A percentile compares a stretch with the other conserved stretches of the same genome.
Conservation (phyloP, 2,888 invertebrate genomes). For the Chaetogeoica ovagalla region DNA sequence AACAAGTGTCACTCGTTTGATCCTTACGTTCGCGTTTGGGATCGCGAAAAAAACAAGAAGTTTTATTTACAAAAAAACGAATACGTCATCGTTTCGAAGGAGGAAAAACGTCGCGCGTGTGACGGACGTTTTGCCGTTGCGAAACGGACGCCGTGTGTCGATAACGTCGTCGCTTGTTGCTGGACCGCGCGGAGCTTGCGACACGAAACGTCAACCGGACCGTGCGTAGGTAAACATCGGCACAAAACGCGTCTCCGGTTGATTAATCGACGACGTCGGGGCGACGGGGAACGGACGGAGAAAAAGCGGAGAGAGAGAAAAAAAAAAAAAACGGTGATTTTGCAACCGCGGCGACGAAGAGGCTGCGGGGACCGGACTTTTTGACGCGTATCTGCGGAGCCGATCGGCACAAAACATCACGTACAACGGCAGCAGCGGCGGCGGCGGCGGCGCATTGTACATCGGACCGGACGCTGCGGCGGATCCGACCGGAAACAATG, state of each 20-base stretch:
- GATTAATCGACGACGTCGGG: conserved; percentile 43
- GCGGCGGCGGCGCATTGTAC: background rate
- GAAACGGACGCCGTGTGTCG: too few species aligned
- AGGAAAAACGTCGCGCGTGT: too few species aligned
- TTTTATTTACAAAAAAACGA: too few species aligned
- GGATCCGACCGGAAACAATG: conserved; percentile 42
- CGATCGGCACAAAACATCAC: background rate
- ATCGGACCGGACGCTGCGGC: conserved; percentile 21
- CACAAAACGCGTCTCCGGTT: conserved; percentile 29
- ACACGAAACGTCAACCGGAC: background rate
- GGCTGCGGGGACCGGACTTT: background rate
- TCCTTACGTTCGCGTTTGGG: too few species aligned
- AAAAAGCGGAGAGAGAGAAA: background rate
- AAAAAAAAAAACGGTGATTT: background rate
- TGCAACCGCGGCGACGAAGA: background rate
- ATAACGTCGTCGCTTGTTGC: background rate
- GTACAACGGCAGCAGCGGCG: background rate
- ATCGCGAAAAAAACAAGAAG: too few species aligned
- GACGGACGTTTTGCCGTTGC: too few species aligned
- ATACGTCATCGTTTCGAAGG: too few species aligned
- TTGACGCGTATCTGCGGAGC: conserved; percentile 21
- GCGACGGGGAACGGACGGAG: background rate
- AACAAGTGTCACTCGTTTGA: too few species aligned
- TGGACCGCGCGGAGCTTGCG: background rate
- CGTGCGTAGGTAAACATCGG: background rate